These are phyloP conservation scores for Gallinago jamesoni DNA, from an alignment of 2,113 vertebrate species.

Conservation along the genomic window DNA sequence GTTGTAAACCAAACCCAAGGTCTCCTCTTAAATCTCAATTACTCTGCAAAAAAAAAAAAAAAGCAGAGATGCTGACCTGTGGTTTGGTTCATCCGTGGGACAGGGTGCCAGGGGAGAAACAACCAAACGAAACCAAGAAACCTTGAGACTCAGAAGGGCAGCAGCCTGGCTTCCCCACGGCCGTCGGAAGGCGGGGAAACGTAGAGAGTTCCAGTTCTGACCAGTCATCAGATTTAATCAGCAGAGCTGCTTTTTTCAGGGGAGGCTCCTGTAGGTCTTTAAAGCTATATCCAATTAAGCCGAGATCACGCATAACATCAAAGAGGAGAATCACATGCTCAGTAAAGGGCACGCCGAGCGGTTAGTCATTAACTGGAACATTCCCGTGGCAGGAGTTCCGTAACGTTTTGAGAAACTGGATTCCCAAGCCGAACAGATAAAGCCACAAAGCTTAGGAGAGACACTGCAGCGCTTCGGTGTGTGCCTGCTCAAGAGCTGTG, in stretches of 20 bases:
- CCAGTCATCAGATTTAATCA: slow-evolving; percentile 45
- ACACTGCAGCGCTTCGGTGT: background rate
- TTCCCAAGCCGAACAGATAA: background rate
- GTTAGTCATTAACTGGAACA: slow-evolving; percentile 62
- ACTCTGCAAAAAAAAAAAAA: background rate
- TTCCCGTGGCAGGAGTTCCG: slow-evolving; percentile 24
- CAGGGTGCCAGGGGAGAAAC: background rate
- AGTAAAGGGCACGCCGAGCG: background rate
- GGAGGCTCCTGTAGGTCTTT: background rate
- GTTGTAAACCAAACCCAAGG: background rate
- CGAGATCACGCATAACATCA: slow-evolving; percentile 45
- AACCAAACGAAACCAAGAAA: background rate
- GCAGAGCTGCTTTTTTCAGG: slow-evolving; percentile 7
- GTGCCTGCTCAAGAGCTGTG: background rate
- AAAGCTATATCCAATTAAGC: slow-evolving; percentile 45
- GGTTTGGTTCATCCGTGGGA: background rate
- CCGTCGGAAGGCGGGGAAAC: background rate
- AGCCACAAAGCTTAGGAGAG: background rate
- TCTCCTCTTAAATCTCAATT: background rate
- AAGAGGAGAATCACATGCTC: slow-evolving; percentile 59
- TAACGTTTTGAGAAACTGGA: background rate
- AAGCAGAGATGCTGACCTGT: background rate
- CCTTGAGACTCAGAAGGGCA: background rate
- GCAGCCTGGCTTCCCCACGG: background rate
- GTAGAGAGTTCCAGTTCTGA: slow-evolving; percentile 25